Conservation (phyloP, 35 echinoderm and acorn worm species). For the Eucidaris tribuloides region DNA sequence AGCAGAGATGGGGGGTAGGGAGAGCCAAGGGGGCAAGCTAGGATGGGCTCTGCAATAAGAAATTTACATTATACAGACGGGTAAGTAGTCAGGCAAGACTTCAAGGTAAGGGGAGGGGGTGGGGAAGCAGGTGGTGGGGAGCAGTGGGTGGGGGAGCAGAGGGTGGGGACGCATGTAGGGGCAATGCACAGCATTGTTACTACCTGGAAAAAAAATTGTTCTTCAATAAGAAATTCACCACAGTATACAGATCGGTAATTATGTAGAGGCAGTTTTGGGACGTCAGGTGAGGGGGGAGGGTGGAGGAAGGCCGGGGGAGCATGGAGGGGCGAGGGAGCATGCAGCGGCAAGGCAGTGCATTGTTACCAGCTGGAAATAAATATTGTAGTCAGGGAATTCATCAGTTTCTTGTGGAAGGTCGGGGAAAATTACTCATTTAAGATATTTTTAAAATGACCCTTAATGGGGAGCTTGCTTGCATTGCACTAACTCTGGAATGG, state of each 20-base stretch:
- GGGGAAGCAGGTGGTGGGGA: not conserved
- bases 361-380: too few relatives aligned
- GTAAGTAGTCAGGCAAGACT: not conserved
- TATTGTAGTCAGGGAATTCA: too few relatives aligned
- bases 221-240: slow-evolving; percentile 84
- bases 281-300: too few relatives aligned
- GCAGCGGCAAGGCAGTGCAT: not conserved
- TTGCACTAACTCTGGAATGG: too few relatives aligned
- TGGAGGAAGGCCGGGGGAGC: too few relatives aligned
- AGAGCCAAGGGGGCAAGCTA: not conserved
- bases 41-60: not conserved
- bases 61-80: not conserved
- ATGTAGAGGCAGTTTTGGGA: too few relatives aligned
- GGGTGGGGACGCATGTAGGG: not conserved
- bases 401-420: too few relatives aligned
- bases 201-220: too few relatives aligned
- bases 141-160: not conserved
- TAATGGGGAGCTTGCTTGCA: too few relatives aligned
- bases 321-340: too few relatives aligned
- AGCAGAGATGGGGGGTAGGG: not conserved
- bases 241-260: slow-evolving; percentile 69
- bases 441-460: too few relatives aligned
- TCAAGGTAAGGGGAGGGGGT: not conserved
- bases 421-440: too few relatives aligned
- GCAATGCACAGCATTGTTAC: not conserved